These are phyloP conservation scores for Laothoe populi DNA, from an alignment of 2,888 invertebrate species.

Conservation along the genomic window DNA sequence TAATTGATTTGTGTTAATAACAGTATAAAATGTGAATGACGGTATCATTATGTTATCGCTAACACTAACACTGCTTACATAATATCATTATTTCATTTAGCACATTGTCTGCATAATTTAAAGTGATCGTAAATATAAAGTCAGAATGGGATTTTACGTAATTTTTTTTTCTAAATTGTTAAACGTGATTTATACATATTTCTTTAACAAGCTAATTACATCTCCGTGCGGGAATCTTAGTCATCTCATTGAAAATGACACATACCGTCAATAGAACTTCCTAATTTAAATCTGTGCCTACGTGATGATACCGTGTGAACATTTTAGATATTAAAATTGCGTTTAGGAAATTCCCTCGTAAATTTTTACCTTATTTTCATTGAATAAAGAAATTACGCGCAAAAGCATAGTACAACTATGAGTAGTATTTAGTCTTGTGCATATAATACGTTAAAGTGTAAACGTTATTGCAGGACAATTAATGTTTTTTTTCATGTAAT, in stretches of 20 bases:
- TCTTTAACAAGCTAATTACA: not conserved
- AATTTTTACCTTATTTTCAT: not conserved
- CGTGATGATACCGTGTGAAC: not conserved
- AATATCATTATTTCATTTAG: slow-evolving; percentile 12
- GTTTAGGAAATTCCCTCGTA: not conserved
- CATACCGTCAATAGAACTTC: not conserved
- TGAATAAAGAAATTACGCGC: not conserved
- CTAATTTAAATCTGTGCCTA: not conserved
- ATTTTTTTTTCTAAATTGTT: not conserved
- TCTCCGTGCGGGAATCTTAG: not conserved
- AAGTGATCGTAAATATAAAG: not conserved
- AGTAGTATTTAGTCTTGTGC: no score
- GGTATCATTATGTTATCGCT: not conserved
- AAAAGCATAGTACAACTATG: no score
- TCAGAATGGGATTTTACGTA: not conserved
- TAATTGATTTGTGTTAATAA: not conserved
- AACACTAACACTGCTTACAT: not conserved
- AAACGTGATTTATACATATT: not conserved
- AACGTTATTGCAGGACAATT: no score
- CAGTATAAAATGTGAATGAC: slow-evolving; percentile 1
- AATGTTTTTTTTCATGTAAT: no score
- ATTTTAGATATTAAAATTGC: not conserved
- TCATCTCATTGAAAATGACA: not conserved
- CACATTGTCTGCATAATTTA: not conserved
- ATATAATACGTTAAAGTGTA: no score